These are phyloP conservation scores for Glyptemys insculpta DNA, from an alignment of 2,797 vertebrate genomes.

Conservation along the genomic window DNA sequence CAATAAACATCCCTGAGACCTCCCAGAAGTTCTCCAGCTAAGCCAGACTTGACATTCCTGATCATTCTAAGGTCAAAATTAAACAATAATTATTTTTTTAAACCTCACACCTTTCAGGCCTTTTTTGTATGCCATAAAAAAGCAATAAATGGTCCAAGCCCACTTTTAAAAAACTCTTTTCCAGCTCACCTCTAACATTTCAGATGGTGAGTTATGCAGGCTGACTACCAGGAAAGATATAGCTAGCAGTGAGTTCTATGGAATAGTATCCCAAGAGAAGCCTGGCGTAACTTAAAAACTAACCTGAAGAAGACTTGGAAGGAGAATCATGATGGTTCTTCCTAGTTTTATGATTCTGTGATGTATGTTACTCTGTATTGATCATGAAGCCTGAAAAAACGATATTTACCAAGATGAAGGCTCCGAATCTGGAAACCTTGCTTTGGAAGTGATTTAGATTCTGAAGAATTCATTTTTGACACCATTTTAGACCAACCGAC, in stretches of 20 bases:
- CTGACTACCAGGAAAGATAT: conserved; percentile 10
- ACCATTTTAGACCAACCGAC: background rate
- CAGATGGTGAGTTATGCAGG: background rate
- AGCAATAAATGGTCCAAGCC: background rate
- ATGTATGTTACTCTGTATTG: background rate
- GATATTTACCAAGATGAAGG: background rate
- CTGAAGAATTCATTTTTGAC: background rate
- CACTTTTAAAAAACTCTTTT: background rate
- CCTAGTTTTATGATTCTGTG: conserved; percentile 5
- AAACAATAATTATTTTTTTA: conserved; percentile 14
- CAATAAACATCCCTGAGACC: background rate
- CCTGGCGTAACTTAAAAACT: conserved; percentile 35
- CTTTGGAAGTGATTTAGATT: background rate
- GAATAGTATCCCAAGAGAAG: background rate
- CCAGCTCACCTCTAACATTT: background rate
- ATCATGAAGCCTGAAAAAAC: background rate
- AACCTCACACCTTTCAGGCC: background rate
- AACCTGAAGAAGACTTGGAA: conserved; percentile 6
- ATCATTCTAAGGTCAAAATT: background rate
- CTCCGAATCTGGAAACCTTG: background rate
- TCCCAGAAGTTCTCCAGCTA: background rate
- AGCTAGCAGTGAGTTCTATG: background rate
- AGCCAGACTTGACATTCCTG: background rate
- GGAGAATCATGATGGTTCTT: conserved; percentile 19
- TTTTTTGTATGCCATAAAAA: background rate